Evolutionary conservation across 2,888 invertebrate genomes (phyloP), one percentile per base, ranked within the genome.

Genomic region (Pandemis heparana): DNA sequence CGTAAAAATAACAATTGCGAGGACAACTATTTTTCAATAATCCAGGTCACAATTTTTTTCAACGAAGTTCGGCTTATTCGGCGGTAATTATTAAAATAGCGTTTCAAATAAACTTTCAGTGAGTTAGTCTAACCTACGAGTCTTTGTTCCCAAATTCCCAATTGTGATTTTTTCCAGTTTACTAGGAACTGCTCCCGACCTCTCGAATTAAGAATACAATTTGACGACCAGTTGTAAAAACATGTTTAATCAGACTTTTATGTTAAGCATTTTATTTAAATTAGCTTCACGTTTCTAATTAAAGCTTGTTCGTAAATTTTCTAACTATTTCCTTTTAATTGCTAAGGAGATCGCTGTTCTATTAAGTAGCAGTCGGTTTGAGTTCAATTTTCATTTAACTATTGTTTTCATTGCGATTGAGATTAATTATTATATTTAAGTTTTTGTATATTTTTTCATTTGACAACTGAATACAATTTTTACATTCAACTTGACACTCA

Each of bases 211-310:
- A 46, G 38, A 39, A 65, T 46, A 16, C 66, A 53, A 23, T 32
- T 71, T 43, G 23, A 66, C 61, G 51, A 14, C n/a, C n/a, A 9
- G 48, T 67, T 59, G 60, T 60, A 60, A 56, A 53, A 23, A 39
- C 46, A 46, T 23, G 41, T 43, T 53, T 68, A 53, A 68, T 72
- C n/a, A 68, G 62, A 67, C 46, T 72, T 67, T 63, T 43, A 66
- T 63, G 56, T 72, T 14, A 62, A 23, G 32, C 46, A 18, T 53
- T 48, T 65, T n/a, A 68, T 72, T 72, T 16, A 75, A 75, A 79
- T 77, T 74, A 71, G 71, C 71, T 76, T 71, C 76, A 77, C 76
- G 77, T 77, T 79, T 78, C 76, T 77, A 77, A 79, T 77, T 78
- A 78, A 78, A 76, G 71, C 72, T 77, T 76, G 68, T 70, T 77